A percentile compares a stretch with the other conserved stretches of the same genome.
Conservation (phyloP, 2,113 vertebrate species). For the Rhodinocichla rosea region DNA sequence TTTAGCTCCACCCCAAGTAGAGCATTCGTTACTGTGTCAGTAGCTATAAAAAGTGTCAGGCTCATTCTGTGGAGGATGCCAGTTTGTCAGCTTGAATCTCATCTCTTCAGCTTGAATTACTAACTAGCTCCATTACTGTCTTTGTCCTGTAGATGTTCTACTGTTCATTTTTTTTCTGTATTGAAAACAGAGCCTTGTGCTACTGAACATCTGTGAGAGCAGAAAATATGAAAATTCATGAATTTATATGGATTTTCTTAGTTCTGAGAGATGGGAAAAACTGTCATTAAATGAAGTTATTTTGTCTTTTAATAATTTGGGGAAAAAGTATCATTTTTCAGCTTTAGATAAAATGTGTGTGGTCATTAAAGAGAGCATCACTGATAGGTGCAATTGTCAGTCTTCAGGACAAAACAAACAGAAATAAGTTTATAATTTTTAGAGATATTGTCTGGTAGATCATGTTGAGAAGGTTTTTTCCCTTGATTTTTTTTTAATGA, state of each 20-base stretch:
- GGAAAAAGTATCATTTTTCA: not conserved
- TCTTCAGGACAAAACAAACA: not conserved
- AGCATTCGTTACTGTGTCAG: constrained; percentile 45
- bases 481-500: not conserved
- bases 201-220: not conserved
- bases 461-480: not conserved
- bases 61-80: constrained; percentile 27
- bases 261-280: not conserved
- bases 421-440: not conserved
- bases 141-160: constrained; percentile 3
- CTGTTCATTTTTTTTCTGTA: not conserved
- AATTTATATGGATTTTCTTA: not conserved
- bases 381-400: not conserved
- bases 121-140: not conserved
- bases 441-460: not conserved
- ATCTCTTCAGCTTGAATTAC: constrained; percentile 47
- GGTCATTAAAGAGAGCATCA: not conserved
- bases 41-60: constrained; percentile 51
- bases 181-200: not conserved
- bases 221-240: not conserved
- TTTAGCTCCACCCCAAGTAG: not conserved
- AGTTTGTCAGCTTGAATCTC: constrained; percentile 48
- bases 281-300: not conserved
- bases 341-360: not conserved
- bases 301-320: not conserved